Evolutionary conservation across 1,140 invertebrate species (phyloP), one percentile per base, ranked within the genome.

Genomic region (Drosophila hydei): DNA sequence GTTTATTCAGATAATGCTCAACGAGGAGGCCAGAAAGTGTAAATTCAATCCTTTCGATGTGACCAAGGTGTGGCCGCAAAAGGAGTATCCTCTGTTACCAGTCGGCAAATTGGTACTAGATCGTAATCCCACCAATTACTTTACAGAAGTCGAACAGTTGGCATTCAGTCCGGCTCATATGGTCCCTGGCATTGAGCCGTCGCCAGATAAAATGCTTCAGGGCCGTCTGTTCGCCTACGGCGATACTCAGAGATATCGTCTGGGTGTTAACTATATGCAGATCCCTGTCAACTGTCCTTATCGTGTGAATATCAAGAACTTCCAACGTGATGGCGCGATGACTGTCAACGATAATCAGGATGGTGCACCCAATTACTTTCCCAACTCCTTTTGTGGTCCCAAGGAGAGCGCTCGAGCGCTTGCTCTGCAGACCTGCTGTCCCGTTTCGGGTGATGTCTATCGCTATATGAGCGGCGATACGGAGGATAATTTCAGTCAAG

Each of bases 401-500:
- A 79, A 92, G 45, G 92, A 80, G n/a, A 77, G 84, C 36, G 21
- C 84, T 1, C 54, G 84, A 0, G 76, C 83, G 0, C 21, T 85
- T 16, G 72, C 67, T 0, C 60, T 89, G 33, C 78, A 79, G 7
- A 89, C 84, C 0, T 89, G 84, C 21, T 89, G 84, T 27, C 88
- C 91, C 6, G 63, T 94, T 7, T 90, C 76, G 12, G 95, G 95
- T 0, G 94, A 95, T 59, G 93, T 94, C 18, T 93, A 95, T 72
- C 93, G 97, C 38, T 96, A 95, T 90, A 96, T 98, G 75, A 95
- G 94, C 47, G 94, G 94, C 5, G 95, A 97, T 87, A 93, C 92
- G 0, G 97, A 98, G 71, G 97, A 99, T 84, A 98, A 99, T 91
- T 99, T 95, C 91, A 93, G 94, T 1, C 98, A 99, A 92, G 94